These are phyloP conservation scores for Steinernema carpocapsae DNA, from an alignment of 2,888 invertebrate genomes.

Conservation along the genomic window DNA sequence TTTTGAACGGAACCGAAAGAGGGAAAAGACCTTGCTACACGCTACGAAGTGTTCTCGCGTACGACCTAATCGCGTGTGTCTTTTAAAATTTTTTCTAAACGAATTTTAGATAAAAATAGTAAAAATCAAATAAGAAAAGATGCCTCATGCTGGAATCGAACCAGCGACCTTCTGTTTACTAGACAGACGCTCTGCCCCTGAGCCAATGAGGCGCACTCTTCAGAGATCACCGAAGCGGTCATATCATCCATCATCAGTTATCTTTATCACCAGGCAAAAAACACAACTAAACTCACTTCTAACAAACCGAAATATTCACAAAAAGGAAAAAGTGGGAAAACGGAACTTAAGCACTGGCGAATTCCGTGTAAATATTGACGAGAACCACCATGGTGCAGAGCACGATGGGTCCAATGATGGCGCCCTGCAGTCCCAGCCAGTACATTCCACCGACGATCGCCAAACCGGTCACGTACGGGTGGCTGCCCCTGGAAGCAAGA, in stretches of 20 bases:
- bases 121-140: too few relatives aligned
- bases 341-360: constrained; percentile 46
- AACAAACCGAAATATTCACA: constrained; percentile 21
- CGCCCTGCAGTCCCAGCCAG: constrained; percentile 91
- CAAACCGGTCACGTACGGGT: constrained; percentile 93
- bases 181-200: constrained; percentile 30
- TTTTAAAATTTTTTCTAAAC: too few relatives aligned
- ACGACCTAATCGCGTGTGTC: too few relatives aligned
- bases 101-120: too few relatives aligned
- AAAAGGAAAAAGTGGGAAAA: neutral
- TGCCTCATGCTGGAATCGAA: constrained; percentile 51
- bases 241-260: neutral
- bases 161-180: constrained; percentile 53
- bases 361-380: constrained; percentile 74
- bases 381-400: constrained; percentile 92
- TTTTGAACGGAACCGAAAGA: too few relatives aligned
- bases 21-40: too few relatives aligned
- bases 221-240: too few relatives aligned
- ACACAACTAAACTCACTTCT: constrained; percentile 10
- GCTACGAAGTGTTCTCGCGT: too few relatives aligned
- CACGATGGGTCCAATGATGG: constrained; percentile 91
- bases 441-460: constrained; percentile 97
- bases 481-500: constrained; percentile 79
- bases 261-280: neutral
- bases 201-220: constrained; percentile 37